phyloP scores from a whole-genome alignment of 2,888 invertebrate genomes.

The Eupithecia inturbata region DNA sequence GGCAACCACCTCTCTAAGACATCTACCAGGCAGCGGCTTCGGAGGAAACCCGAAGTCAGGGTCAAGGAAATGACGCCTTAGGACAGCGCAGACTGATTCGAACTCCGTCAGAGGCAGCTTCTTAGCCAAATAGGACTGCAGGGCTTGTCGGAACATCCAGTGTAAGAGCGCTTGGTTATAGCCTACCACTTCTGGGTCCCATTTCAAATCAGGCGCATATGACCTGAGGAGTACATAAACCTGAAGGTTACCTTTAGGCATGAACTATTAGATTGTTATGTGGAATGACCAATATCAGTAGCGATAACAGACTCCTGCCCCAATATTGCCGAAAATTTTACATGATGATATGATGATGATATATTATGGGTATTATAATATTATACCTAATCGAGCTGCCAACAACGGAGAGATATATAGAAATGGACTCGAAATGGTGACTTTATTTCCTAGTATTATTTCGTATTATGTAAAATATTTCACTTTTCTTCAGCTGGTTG shows the following conservation, averaged over 20 bases:
- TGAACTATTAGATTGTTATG: background rate
- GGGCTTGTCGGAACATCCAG: constrained; percentile 77
- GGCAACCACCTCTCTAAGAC: constrained; percentile 54
- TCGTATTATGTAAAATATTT: too few species aligned
- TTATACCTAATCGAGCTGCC: too few species aligned
- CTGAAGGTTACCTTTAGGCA: background rate
- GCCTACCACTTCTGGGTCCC: constrained; percentile 65
- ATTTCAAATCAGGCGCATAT: constrained; percentile 71
- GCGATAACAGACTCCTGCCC: background rate
- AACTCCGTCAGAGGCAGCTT: constrained; percentile 55
- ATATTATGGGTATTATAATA: too few species aligned
- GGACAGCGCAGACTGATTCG: constrained; percentile 50
- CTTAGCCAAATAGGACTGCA: constrained; percentile 61
- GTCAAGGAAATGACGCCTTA: constrained; percentile 67
- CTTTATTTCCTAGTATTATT: too few species aligned
- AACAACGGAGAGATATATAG: too few species aligned
- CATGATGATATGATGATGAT: too few species aligned
- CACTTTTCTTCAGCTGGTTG: too few species aligned
- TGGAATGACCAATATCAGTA: background rate
- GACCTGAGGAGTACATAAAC: constrained; percentile 54
- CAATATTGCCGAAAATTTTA: background rate
- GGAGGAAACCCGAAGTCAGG: constrained; percentile 72
- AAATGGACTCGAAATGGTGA: too few species aligned
- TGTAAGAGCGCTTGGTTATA: constrained; percentile 61
- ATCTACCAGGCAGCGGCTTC: constrained; percentile 54